These are phyloP conservation scores for Dicaeum eximium DNA, from an alignment of 2,113 vertebrate species.

Conservation along the genomic window DNA sequence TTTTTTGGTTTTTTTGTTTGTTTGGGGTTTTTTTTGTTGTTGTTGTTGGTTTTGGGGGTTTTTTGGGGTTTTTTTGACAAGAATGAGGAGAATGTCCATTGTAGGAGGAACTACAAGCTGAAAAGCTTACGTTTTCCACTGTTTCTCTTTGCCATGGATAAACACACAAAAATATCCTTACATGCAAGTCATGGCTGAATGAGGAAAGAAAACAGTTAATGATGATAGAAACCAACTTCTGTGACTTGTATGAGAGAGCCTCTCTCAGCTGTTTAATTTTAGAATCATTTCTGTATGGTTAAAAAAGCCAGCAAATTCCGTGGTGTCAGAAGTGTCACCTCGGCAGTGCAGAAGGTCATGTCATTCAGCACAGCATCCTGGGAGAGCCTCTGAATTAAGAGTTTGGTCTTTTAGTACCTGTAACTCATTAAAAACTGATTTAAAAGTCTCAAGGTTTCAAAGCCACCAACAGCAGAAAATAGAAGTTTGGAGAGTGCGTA, in stretches of 20 bases:
- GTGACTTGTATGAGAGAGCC: neutral
- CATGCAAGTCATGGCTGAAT: neutral
- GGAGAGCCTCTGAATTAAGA: conserved; percentile 33
- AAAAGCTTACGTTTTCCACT: neutral
- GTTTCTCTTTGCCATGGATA: neutral
- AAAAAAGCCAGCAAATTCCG: neutral
- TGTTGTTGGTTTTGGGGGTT: accelerated
- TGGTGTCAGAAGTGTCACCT: conserved; percentile 10
- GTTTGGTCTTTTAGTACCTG: neutral
- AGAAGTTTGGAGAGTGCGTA: neutral
- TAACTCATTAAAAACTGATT: conserved; percentile 33
- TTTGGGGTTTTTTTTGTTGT: too few species aligned
- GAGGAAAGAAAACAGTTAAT: neutral
- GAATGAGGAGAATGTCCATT: neutral
- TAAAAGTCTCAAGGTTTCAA: conserved; percentile 21
- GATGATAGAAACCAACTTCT: neutral
- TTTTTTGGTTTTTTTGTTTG: too few species aligned
- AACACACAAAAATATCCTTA: neutral
- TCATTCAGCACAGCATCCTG: conserved; percentile 20
- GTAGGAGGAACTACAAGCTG: neutral
- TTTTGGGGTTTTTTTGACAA: neutral
- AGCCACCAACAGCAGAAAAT: neutral
- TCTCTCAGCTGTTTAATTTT: neutral
- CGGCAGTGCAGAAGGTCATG: conserved; percentile 34
- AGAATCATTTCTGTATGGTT: neutral